Evolutionary conservation across 2,888 invertebrate genomes (phyloP).

Genomic region (Abscondita cerata): DNA sequence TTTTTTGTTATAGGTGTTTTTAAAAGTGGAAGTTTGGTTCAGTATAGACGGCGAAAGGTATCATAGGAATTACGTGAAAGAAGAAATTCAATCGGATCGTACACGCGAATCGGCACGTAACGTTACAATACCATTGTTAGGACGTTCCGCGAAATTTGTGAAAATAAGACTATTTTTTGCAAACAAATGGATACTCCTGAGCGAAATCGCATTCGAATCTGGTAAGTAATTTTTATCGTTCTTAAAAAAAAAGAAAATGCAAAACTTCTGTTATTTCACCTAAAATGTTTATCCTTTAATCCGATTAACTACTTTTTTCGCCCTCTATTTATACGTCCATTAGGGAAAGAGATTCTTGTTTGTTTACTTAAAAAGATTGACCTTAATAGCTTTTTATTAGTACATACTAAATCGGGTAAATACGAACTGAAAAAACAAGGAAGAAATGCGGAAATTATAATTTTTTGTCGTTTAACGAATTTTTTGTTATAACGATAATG

Average conservation of each 20-base stretch:
- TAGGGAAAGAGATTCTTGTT: slow-evolving; percentile 34
- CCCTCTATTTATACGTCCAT: slow-evolving; percentile 43
- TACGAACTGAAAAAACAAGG: too few species aligned
- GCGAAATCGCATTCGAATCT: slow-evolving; percentile 86
- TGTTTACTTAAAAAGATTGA: slow-evolving; percentile 31
- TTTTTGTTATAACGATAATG: slow-evolving; percentile 14
- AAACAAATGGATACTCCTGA: slow-evolving; percentile 86
- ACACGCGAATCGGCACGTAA: slow-evolving; percentile 67
- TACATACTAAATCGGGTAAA: slow-evolving; percentile 16
- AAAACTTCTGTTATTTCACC: slow-evolving; percentile 23
- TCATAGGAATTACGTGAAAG: slow-evolving; percentile 70
- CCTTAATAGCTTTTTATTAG: slow-evolving; percentile 31
- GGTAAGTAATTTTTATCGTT: slow-evolving; percentile 60
- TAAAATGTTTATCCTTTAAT: slow-evolving; percentile 32
- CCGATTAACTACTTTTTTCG: slow-evolving; percentile 34
- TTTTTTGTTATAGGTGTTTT: slow-evolving; percentile 70
- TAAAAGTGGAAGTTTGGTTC: slow-evolving; percentile 77
- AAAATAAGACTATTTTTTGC: slow-evolving; percentile 78
- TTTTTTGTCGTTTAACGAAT: neutral
- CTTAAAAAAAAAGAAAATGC: neutral
- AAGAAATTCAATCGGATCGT: slow-evolving; percentile 64
- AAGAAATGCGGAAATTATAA: neutral
- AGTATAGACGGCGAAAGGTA: slow-evolving; percentile 80
- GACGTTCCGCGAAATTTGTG: slow-evolving; percentile 77
- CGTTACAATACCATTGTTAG: slow-evolving; percentile 76